Percentiles rank a stretch among this genome's conserved stretches.
Conservation (phyloP, 2,113 vertebrate species). For the Zootoca vivipara region DNA sequence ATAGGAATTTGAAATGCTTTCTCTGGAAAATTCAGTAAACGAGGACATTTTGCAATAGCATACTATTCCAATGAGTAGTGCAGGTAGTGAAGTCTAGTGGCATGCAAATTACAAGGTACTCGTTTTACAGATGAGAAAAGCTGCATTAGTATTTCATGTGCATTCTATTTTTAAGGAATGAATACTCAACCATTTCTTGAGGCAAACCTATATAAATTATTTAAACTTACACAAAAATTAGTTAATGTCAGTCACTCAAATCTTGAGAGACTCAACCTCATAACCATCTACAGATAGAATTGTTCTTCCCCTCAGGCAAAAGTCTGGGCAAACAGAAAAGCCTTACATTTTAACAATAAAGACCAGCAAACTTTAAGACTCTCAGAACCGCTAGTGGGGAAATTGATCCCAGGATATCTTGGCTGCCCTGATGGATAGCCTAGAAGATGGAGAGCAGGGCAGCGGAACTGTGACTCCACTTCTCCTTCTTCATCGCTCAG, state of each 20-base stretch:
- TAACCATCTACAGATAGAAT: not conserved
- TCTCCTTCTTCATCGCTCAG: no score
- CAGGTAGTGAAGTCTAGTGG: not conserved
- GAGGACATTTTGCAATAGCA: not conserved
- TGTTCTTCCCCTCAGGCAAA: not conserved
- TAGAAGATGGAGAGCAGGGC: no score
- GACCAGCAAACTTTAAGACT: not conserved
- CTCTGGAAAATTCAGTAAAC: not conserved
- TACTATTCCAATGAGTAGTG: not conserved
- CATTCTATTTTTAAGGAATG: constrained; percentile 9
- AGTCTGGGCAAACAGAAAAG: not conserved
- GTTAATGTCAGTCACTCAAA: not conserved
- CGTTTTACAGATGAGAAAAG: not conserved
- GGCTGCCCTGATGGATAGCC: no score
- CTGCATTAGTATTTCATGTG: constrained; percentile 11
- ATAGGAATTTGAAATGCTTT: not conserved
- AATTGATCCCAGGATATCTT: not conserved
- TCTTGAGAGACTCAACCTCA: not conserved
- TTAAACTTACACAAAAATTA: constrained; percentile 15
- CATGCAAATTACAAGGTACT: not conserved
- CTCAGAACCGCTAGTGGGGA: not conserved
- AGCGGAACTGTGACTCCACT: no score
- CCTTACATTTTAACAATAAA: not conserved
- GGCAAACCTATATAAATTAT: not conserved
- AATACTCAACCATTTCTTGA: not conserved